phyloP scores from a whole-genome alignment of 2,113 vertebrate genomes.

The Glareola pratincola region DNA sequence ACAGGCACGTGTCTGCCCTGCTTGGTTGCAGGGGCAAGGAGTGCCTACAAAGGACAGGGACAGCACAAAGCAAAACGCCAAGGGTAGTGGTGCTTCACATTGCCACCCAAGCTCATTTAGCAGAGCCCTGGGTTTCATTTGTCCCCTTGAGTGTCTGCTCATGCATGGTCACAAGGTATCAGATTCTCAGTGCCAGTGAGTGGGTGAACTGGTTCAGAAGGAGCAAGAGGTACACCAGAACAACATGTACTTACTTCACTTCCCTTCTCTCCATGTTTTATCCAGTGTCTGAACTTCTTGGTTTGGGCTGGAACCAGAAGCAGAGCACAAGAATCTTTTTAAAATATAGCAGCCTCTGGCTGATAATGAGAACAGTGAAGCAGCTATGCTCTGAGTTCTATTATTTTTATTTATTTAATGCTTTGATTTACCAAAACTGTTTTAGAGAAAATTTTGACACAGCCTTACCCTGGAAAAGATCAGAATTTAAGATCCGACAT shows the following conservation, averaged over 20 bases:
- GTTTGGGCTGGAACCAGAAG: not conserved
- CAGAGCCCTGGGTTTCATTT: not conserved
- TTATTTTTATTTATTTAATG: not conserved
- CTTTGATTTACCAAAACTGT: not conserved
- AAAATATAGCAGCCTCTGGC: not conserved
- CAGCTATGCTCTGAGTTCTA: not conserved
- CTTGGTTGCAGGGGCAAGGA: not conserved
- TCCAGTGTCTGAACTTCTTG: not conserved
- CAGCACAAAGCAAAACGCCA: not conserved
- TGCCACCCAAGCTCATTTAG: fast-evolving
- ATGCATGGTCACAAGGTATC: fast-evolving
- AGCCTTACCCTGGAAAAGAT: not conserved
- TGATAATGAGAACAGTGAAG: not conserved
- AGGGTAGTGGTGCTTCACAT: fast-evolving
- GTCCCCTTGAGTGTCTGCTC: not conserved
- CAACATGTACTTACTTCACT: not conserved
- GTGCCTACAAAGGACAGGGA: not conserved
- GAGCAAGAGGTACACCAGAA: not conserved
- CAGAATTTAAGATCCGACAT: not conserved
- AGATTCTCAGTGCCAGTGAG: not conserved
- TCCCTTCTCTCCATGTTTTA: not conserved
- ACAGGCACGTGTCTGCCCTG: not conserved
- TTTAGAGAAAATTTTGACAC: not conserved
- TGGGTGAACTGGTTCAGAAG: not conserved
- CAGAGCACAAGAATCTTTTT: not conserved